Conservation (phyloP, 2,113 vertebrate genomes). For the Phainopepla nitens region DNA sequence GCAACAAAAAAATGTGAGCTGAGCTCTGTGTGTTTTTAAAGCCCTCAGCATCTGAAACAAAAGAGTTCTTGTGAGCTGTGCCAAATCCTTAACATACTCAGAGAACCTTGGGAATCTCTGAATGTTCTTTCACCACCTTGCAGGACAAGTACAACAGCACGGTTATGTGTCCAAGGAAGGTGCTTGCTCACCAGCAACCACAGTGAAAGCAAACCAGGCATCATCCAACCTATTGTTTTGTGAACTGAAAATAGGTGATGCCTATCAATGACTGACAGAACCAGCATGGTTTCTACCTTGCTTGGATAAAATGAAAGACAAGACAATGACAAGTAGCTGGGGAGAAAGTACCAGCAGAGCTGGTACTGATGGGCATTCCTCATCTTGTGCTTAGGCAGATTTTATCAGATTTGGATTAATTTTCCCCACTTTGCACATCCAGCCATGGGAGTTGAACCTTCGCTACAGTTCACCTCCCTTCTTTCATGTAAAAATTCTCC, state of each 20-base stretch:
- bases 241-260: not conserved
- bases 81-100: not conserved
- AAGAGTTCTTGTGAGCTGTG: accelerated
- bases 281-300: not conserved
- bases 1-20: not conserved
- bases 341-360: not conserved
- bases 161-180: not conserved
- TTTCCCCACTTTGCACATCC: not conserved
- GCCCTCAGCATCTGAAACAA: not conserved
- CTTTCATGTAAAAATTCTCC: not conserved
- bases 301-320: not conserved
- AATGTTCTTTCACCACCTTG: not conserved
- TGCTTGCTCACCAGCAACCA: not conserved
- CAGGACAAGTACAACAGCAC: not conserved
- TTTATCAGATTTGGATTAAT: not conserved
- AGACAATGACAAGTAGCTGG: accelerated
- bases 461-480: not conserved
- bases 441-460: not conserved
- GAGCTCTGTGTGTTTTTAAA: not conserved
- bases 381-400: accelerated
- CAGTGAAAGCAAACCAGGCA: not conserved
- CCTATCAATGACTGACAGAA: not conserved
- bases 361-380: not conserved
- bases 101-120: not conserved
- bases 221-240: not conserved